phyloP scores from a whole-genome alignment of 2,888 invertebrate genomes.

The Volucella bombylans region DNA sequence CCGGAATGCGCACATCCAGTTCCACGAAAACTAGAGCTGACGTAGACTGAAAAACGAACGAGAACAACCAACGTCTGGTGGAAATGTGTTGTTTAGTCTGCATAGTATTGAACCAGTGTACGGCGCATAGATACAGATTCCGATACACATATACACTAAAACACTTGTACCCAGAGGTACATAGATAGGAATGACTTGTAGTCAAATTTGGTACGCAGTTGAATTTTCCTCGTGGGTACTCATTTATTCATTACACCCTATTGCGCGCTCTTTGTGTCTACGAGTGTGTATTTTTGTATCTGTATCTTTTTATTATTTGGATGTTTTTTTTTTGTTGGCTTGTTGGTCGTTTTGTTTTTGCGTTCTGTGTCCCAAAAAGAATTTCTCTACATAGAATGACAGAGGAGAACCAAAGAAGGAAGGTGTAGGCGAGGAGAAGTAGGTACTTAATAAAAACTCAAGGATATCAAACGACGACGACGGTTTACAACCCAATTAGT shows the following conservation, averaged over 20 bases:
- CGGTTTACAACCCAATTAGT: slow-evolving; percentile 70
- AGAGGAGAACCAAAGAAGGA: not conserved
- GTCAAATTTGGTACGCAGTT: slow-evolving; percentile 55
- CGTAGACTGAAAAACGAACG: slow-evolving; percentile 55
- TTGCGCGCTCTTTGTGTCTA: slow-evolving; percentile 67
- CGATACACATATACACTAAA: slow-evolving; percentile 14
- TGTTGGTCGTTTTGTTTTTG: not conserved
- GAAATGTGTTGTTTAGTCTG: slow-evolving; percentile 60
- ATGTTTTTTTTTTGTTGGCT: slow-evolving; percentile 15
- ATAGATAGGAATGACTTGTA: not conserved
- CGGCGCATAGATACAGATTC: slow-evolving; percentile 8
- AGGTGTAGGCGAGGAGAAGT: slow-evolving; percentile 1
- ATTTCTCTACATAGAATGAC: slow-evolving; percentile 43
- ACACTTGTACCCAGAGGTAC: not conserved
- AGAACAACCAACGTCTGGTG: slow-evolving; percentile 63
- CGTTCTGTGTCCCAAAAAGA: slow-evolving; percentile 39
- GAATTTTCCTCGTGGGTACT: slow-evolving; percentile 52
- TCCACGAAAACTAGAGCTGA: slow-evolving; percentile 63
- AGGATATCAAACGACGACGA: slow-evolving; percentile 65
- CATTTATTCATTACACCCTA: slow-evolving; percentile 70
- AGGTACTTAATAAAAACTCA: slow-evolving; percentile 62
- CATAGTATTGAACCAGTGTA: slow-evolving; percentile 33
- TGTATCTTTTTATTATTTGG: slow-evolving; percentile 30
- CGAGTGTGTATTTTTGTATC: slow-evolving; percentile 25
- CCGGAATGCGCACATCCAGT: slow-evolving; percentile 65